These are phyloP conservation scores for Scaptomyza reducta DNA, from an alignment of 2,888 invertebrate genomes.

Conservation along the genomic window DNA sequence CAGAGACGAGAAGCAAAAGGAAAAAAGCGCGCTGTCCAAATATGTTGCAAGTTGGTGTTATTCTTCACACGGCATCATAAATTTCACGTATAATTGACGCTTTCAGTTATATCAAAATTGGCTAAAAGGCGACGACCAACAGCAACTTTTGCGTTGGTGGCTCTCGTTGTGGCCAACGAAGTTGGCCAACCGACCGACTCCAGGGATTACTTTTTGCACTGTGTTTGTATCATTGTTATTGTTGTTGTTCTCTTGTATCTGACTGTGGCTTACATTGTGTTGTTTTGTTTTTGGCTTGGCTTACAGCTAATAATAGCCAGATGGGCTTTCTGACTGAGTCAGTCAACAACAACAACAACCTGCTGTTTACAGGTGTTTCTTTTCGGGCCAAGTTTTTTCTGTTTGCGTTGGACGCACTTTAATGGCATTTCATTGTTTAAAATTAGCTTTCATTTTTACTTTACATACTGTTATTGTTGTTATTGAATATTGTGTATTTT, in stretches of 20 bases:
- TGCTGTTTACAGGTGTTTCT: conserved; percentile 63
- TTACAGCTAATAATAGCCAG: conserved; percentile 63
- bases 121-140: conserved; percentile 69
- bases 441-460: conserved; percentile 54
- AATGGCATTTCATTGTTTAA: conserved; percentile 58
- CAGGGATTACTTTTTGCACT: conserved; percentile 62
- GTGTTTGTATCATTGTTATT: conserved; percentile 12
- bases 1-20: neutral
- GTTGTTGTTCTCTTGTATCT: conserved; percentile 26
- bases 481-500: conserved; percentile 20
- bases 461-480: conserved; percentile 1
- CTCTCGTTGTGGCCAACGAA: conserved; percentile 38
- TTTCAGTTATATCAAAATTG: conserved; percentile 82
- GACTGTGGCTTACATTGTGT: conserved; percentile 53
- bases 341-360: conserved; percentile 24
- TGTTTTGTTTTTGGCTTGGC: conserved; percentile 51
- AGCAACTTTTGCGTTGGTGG: conserved; percentile 70
- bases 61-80: conserved; percentile 83
- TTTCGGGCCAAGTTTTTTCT: conserved; percentile 26
- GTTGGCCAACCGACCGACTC: conserved; percentile 47
- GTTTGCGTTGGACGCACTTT: conserved; percentile 42
- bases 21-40: conserved; percentile 64
- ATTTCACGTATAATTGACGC: conserved; percentile 83
- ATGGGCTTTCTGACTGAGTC: conserved; percentile 20
- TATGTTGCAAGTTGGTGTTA: conserved; percentile 81